Evolutionary conservation across 2,888 invertebrate species (phyloP).

Genomic region (Acholoe squamosa): DNA sequence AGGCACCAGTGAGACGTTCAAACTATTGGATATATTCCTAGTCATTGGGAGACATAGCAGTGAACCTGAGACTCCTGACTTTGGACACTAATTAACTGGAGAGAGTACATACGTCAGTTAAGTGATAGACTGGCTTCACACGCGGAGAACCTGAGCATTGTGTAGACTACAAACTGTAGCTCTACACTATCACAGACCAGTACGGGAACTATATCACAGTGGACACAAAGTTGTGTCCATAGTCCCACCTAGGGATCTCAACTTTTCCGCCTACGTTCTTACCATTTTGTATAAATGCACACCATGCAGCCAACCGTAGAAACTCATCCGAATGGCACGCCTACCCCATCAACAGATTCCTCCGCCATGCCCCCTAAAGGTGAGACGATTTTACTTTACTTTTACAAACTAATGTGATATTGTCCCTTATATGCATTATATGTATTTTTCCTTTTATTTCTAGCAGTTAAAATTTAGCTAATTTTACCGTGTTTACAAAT

Average conservation of each 20-base stretch:
- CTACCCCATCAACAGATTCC: constrained; percentile 58
- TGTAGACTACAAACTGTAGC: background rate
- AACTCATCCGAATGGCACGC: constrained; percentile 55
- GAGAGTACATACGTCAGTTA: no score
- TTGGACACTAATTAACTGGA: background rate
- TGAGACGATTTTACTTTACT: background rate
- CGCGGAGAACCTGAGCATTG: no score
- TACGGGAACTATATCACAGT: background rate
- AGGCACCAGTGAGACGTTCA: background rate
- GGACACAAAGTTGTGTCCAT: background rate
- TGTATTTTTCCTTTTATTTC: no score
- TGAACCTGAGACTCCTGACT: background rate
- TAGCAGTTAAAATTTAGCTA: no score
- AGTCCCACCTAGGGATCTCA: background rate
- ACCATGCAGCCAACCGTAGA: constrained; percentile 58
- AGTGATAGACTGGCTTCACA: no score
- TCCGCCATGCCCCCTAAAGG: constrained; percentile 62
- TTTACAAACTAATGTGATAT: background rate
- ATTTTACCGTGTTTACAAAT: no score
- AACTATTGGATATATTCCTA: background rate
- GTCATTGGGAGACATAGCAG: constrained; percentile 2
- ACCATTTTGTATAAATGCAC: constrained; percentile 22
- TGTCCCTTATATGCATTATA: no score
- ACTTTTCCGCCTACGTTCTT: background rate
- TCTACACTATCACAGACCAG: background rate